Base-by-base conservation (phyloP, 2,888 invertebrate genomes). In the Trissoscelio sp. region DNA sequence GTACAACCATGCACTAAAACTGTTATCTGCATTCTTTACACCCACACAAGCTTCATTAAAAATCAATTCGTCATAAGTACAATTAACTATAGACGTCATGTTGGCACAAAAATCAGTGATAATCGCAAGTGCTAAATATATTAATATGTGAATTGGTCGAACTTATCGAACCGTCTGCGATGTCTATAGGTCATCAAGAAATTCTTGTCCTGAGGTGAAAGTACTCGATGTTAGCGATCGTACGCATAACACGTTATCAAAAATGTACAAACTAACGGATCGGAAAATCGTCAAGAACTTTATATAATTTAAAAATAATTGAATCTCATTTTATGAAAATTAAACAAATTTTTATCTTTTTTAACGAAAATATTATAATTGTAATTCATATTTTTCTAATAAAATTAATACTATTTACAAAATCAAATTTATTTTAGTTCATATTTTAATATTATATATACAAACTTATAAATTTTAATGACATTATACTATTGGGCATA, bases 1-100 rank as follows among this genome's bases (percentile, higher is more conserved):
- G 87, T 96, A 96, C 3, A 96, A 91, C 87, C 93, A 94, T 9
- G 93, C 92, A 74, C 64, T 82, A 84, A 84, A 58, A 87, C 86
- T n/a, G 83, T 84, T 12, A 89, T 92, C 12, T 87, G 88, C 31
- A 93, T 92, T 73, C 92, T 91, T 85, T 93, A 91, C 70, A 18
- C 79, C 57, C 5, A 90, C 90, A 86, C 94, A 96, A 0, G 95
- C 95, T 91, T 96, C 92, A 87, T 96, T 96, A 87, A 94, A 93
- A 80, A 91, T 89, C 86, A 96, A 88, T 7, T 92, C 89, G 0
- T 84, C 83, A 24, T 83, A 85, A 12, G 83, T 60, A 20, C 89
- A 90, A 48, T 72, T 64, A 7, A 72, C 48, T 5, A 58, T 62
- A 14, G 70, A 69, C 39, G 80, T 81, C 84, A 83, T 86, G 79